Base-by-base conservation (phyloP, 2,797 vertebrate species). In the Myotis daubentonii region DNA sequence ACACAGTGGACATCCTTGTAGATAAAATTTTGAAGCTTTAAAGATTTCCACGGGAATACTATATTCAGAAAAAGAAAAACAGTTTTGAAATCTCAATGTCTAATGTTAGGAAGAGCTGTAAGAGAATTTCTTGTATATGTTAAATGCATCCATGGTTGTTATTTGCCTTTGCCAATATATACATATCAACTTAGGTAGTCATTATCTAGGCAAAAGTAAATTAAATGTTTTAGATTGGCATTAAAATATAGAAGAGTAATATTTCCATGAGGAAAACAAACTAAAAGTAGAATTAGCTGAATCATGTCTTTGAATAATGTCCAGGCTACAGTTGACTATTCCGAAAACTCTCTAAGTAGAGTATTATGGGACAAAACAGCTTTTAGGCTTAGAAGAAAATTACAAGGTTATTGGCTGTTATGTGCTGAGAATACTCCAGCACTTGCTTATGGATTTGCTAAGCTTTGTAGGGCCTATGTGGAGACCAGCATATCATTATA, bases 371-470 rank as follows among this genome's bases (percentile, higher is more conserved):
- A 83, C 74, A 96, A 79, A 95, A 94, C 41, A 84, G 89, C 92
- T 94, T 94, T 93, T 4, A 87, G 66, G 93, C 90, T 97, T 97
- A 92, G 66, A 68, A 84, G 65, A 96, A 94, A 97, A 95, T 96
- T 86, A 94, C 33, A 86, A 92, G 65, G 75, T 86, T 93, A 86
- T 93, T 96, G 95, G 74, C 57, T 93, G 30, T 74, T 72, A 33
- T 88, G 65, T 78, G 47, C 79, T 86, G 49, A 88, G 92, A 96
- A 96, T 94, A 83, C 93, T 81, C 84, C 41, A 72, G 81, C 11
- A 60, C 75, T 96, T 95, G 68, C 91, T 94, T 95, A 53, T 74
- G 94, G 94, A 93, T 96, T 95, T 93, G 94, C 38, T 49, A 81
- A 97, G 90, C 79, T 93, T 92, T 95, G 83, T 75, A 85, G 93